phyloP scores from a whole-genome alignment of 2,888 invertebrate species.

The Tenthredo scrophulariae region DNA sequence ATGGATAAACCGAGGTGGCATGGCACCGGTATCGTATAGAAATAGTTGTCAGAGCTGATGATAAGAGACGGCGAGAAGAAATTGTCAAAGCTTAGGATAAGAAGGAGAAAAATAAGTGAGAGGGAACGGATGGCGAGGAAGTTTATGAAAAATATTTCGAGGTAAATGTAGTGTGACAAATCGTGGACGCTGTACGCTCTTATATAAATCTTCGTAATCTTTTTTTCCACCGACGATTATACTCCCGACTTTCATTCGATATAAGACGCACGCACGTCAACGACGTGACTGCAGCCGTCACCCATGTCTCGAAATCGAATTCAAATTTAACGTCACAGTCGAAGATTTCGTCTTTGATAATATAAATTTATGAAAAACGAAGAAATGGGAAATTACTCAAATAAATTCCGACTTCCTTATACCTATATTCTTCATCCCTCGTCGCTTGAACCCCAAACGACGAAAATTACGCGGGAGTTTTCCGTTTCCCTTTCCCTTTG shows the following conservation, averaged over 20 bases:
- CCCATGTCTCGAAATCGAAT: background rate
- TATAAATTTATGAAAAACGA: no score
- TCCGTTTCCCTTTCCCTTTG: background rate
- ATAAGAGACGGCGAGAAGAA: background rate
- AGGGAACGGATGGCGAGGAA: slow-evolving; percentile 46
- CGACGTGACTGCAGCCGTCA: background rate
- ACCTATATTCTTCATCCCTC: no score
- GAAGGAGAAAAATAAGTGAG: background rate
- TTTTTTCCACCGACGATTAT: slow-evolving; percentile 22
- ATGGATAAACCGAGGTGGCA: slow-evolving; percentile 5
- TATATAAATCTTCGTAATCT: slow-evolving; percentile 43
- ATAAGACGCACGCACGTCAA: background rate
- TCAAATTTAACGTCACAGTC: background rate
- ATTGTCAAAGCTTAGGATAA: slow-evolving; percentile 2
- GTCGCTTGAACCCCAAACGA: background rate
- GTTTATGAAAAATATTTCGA: slow-evolving; percentile 49
- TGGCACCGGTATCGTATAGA: background rate
- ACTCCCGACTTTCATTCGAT: background rate
- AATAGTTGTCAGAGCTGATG: background rate
- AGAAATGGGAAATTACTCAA: no score
- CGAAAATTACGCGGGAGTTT: background rate
- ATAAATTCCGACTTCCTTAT: background rate
- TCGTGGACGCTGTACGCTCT: slow-evolving; percentile 27
- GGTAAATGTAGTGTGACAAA: slow-evolving; percentile 51
- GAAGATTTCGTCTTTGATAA: background rate